phyloP scores from a whole-genome alignment of 1,140 invertebrate species.

The Dolichoris vasculosae region DNA sequence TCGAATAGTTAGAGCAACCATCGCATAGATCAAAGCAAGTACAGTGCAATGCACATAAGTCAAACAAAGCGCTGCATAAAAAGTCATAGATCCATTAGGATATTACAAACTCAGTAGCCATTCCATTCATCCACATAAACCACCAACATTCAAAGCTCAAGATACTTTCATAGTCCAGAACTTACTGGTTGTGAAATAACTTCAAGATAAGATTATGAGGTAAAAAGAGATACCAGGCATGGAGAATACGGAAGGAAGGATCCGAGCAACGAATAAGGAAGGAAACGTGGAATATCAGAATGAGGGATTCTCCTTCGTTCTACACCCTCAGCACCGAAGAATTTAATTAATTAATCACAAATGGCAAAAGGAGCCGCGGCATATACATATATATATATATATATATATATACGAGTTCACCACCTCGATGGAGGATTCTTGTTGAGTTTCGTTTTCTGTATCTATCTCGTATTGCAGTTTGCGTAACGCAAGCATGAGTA shows the following conservation, averaged over 20 bases:
- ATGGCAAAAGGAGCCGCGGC: not conserved
- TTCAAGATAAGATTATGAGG: not conserved
- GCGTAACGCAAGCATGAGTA: not conserved
- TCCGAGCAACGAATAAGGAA: not conserved
- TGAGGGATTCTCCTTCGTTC: constrained; percentile 10
- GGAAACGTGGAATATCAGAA: not conserved
- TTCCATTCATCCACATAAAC: constrained; percentile 8
- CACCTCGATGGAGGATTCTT: not conserved
- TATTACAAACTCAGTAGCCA: not conserved
- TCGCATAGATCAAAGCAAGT: not conserved
- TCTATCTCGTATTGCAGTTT: constrained; percentile 2
- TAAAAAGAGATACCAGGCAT: not conserved
- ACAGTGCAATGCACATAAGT: not conserved
- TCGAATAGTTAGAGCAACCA: not conserved
- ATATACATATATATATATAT: not conserved
- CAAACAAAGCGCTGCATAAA: not conserved
- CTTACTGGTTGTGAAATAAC: not conserved
- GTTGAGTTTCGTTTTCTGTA: not conserved
- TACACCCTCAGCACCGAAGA: constrained; percentile 31
- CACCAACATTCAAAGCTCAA: not conserved
- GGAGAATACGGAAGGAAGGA: not conserved
- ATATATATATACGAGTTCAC: not conserved
- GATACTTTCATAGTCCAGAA: not conserved
- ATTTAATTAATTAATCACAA: constrained; percentile 53
- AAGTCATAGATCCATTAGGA: not conserved